Base-by-base conservation (phyloP, 2,888 invertebrate species). In the Chloromyia formosa region DNA sequence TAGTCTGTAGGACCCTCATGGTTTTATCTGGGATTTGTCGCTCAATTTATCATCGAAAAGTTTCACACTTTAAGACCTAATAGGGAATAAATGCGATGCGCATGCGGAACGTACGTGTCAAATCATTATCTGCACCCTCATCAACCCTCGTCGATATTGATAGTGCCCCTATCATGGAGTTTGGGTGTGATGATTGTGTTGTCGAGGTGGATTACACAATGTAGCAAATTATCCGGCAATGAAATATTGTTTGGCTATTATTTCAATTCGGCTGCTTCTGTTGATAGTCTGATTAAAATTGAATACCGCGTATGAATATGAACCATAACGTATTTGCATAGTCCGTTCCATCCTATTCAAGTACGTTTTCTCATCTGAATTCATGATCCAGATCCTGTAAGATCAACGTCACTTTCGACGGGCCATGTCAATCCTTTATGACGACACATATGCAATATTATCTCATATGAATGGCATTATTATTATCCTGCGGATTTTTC, bases 131-230 rank as follows among this genome's bases (percentile, higher is more conserved):
- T 60, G 27, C 53, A 53, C 18, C 61, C 60, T 54, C 73, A 69
- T 73, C 73, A 66, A 68, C 62, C 69, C 74, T 74, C 60, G 68
- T 18, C 12, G 49, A 27, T 58, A 62, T 62, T 54, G 45, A 62
- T 35, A 35, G 27, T 60, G 49, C 74, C 66, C 66, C 58, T 56
- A 71, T 73, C 20, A 49, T 22, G 18, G 40, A 40, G 58, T 45
- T 40, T 22, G 45, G 69, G 23, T 62, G 62, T 53, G 64, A 10
- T 54, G 75, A 73, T 68, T 73, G 68, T 68, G 60, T 61, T 56
- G 61, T 49, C 74, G 16, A 35, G 54, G 68, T 73, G 74, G 74
- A 75, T 75, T 75, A 75, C 75, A 75, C 75, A 66, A 75, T 73
- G 53, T 68, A 64, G 35, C 62, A 71, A 76, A 76, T 76, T 76